A percentile compares a stretch with the other conserved stretches of the same genome.
These are phyloP conservation scores for Hyperopisus bebe DNA, from an alignment of 2,113 vertebrate genomes.

Conservation along the genomic window DNA sequence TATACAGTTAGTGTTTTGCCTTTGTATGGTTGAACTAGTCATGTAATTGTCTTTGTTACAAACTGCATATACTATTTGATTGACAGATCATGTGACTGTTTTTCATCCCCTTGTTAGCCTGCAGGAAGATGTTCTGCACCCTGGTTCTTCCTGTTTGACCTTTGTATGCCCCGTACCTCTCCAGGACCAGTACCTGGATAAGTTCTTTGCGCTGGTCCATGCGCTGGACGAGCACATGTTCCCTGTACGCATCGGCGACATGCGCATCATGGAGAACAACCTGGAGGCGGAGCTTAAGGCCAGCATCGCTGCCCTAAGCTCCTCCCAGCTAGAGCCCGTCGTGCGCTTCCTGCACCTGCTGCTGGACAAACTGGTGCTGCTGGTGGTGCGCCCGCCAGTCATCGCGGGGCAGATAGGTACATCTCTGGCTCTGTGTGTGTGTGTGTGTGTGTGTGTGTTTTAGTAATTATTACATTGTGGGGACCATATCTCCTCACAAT, in stretches of 20 bases:
- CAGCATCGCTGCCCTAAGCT: slow-evolving; percentile 87
- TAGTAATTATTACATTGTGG: background rate
- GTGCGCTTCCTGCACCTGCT: slow-evolving; percentile 96
- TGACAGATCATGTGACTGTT: background rate
- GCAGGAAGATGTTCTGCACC: background rate
- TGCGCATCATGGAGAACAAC: slow-evolving; percentile 98
- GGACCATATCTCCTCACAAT: background rate
- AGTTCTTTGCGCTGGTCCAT: slow-evolving; percentile 95
- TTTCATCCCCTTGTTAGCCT: background rate
- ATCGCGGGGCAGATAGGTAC: slow-evolving; percentile 97
- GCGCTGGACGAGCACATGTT: slow-evolving; percentile 98
- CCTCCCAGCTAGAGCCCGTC: slow-evolving; percentile 89
- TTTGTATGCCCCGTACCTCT: background rate
- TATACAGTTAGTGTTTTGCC: background rate
- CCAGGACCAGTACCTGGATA: slow-evolving; percentile 94
- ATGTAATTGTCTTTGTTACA: background rate
- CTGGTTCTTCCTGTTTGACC: background rate
- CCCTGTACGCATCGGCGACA: slow-evolving; percentile 92
- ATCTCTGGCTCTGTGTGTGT: background rate
- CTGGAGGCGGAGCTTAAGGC: slow-evolving; percentile 91
- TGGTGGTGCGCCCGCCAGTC: slow-evolving; percentile 90
- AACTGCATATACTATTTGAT: background rate
- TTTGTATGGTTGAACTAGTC: background rate
- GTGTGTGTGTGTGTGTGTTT: background rate
- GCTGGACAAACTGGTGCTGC: slow-evolving; percentile 91